Base-by-base conservation (phyloP, 2,113 vertebrate genomes). In the Zosterops hypoxanthus region DNA sequence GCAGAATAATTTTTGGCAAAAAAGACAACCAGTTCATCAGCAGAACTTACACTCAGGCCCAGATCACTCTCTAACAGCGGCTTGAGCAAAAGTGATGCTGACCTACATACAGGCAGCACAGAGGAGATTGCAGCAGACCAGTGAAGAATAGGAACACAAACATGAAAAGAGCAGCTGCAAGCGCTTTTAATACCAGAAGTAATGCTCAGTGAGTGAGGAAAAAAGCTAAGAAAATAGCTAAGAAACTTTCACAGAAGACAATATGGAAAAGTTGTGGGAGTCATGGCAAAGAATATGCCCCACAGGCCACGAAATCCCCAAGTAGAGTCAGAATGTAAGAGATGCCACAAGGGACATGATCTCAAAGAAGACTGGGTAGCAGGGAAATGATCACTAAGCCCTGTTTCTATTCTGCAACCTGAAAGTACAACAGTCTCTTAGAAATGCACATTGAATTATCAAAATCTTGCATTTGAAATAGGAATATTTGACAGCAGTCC, bases 71-170 rank as follows among this genome's bases (percentile, higher is more conserved):
- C 77, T 82, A 78, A 26, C 61, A 82, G 73, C 0, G 0, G 47
- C 83, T 79, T n/a, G 72, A 79, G 89, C 72, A 60, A 75, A 92
- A 91, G 81, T 26, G 65, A 50, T 88, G 94, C 77, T 96, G 96
- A 94, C 95, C 94, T 95, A 94, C 77, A 96, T 97, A 91, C 80
- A 52, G 60, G 56, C 91, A 90, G 82, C 52, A 90, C 52, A 73
- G 88, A 81, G 52, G 59, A 86, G 49, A 82, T 50, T 87, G 94
- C 86, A 89, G 86, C 81, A 95, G 65, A 39, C 72, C 80, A 53
- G 41, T 12, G 56, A 86, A 82, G 91, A 91, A 64, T 3, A 64
- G n/a, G 25, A 92, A 33, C 31, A 82, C 73, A 87, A 86, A 82
- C 72, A 76, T 71, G 41, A 94, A 91, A 94, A 76, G 65, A 89